These are phyloP conservation scores for Pantelozetes paolii DNA, from an alignment of 2,888 invertebrate species.

Conservation along the genomic window DNA sequence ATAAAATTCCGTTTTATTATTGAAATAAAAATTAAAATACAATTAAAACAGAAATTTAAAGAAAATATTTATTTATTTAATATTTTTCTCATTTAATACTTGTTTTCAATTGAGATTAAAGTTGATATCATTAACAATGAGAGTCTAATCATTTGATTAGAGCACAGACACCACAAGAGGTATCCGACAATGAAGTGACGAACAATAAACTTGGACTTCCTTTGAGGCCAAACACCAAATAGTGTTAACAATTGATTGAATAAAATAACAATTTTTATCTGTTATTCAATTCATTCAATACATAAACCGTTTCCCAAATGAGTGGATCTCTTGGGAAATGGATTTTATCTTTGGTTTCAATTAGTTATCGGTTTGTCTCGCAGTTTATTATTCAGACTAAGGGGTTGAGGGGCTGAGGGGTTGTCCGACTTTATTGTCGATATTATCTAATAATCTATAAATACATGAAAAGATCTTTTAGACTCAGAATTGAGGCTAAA, in stretches of 20 bases:
- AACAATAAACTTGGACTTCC: conserved; percentile 22
- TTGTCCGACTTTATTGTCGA: background rate
- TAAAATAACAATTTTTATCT: background rate
- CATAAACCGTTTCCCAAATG: no score
- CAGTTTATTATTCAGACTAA: no score
- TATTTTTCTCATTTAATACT: background rate
- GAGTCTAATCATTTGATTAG: background rate
- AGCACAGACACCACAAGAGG: background rate
- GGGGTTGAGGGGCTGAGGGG: background rate
- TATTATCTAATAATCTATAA: background rate
- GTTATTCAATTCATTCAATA: background rate
- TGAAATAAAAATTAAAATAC: background rate
- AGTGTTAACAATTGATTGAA: background rate
- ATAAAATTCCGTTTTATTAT: background rate
- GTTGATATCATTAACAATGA: conserved; percentile 8
- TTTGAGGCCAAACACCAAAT: conserved; percentile 7
- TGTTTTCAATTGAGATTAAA: background rate
- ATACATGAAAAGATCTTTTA: background rate
- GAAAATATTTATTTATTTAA: background rate
- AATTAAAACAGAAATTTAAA: background rate
- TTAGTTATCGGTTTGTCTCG: no score
- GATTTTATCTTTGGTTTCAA: no score
- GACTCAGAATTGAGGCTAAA: background rate
- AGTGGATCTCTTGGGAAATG: no score
- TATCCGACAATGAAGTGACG: conserved; percentile 2